A percentile compares a stretch with the other conserved stretches of the same genome.
phyloP scores from a whole-genome alignment of 2,797 vertebrate species.

The Decapterus maruadsi region DNA sequence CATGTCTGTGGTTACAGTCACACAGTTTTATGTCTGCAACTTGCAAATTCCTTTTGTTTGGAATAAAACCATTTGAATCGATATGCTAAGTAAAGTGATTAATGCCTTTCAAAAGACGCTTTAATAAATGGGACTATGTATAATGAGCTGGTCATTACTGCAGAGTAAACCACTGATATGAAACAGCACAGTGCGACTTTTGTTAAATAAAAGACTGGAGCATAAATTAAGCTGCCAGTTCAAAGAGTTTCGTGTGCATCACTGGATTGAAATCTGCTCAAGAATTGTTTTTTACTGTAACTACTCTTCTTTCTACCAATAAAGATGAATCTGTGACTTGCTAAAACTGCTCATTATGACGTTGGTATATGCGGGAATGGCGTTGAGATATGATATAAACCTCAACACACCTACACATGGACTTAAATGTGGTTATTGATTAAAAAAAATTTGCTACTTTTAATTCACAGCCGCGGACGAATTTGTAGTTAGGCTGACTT shows the following conservation, averaged over 20 bases:
- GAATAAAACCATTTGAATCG: neutral
- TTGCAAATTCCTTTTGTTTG: neutral
- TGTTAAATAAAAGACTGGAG: neutral
- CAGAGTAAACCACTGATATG: neutral
- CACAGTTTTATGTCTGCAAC: neutral
- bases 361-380: neutral
- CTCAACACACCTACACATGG: neutral
- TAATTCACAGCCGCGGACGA: conserved; percentile 20
- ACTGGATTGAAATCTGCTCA: conserved; percentile 7
- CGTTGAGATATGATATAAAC: neutral
- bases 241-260: neutral
- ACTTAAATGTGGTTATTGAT: conserved; percentile 39
- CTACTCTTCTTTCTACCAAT: neutral
- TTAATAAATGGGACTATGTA: neutral
- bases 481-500: conserved; percentile 44
- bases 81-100: neutral
- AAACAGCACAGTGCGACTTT: neutral
- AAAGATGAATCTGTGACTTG: neutral
- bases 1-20: neutral
- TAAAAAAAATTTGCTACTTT: conserved; percentile 33
- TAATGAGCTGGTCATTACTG: neutral
- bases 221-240: neutral
- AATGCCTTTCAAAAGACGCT: neutral
- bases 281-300: neutral
- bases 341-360: conserved; percentile 23